These are phyloP conservation scores for Trogon surrucura DNA, from an alignment of 2,113 vertebrate genomes.

Conservation along the genomic window DNA sequence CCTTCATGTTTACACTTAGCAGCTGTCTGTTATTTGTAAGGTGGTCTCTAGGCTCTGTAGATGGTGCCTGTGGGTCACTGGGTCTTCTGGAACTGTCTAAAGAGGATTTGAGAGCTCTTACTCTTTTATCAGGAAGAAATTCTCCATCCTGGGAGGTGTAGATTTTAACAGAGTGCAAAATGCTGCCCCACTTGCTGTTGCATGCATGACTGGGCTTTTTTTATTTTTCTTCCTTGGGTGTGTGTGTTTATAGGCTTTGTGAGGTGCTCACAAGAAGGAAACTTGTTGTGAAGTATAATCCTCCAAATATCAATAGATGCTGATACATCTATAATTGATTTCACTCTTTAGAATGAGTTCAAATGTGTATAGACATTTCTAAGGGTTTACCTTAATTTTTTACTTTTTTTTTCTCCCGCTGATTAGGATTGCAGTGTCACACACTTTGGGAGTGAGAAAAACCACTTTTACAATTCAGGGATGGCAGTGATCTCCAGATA, in stretches of 20 bases:
- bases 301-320: background rate
- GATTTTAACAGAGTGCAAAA: background rate
- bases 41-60: no score
- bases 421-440: background rate
- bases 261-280: background rate
- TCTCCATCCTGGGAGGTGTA: background rate
- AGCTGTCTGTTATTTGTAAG: background rate
- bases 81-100: background rate
- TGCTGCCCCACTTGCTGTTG: background rate
- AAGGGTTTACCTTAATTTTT: background rate
- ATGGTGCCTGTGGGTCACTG: rapidly evolving
- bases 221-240: background rate
- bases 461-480: background rate
- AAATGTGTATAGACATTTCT: background rate
- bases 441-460: background rate
- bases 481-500: background rate
- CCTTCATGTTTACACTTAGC: rapidly evolving
- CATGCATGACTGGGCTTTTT: rapidly evolving
- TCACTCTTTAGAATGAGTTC: background rate
- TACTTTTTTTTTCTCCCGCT: rapidly evolving
- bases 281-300: rapidly evolving
- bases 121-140: background rate
- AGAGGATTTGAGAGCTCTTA: background rate
- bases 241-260: background rate
- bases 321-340: background rate